Evolutionary conservation across 2,113 vertebrate genomes (phyloP).

Genomic region (Cepphus grylle): DNA sequence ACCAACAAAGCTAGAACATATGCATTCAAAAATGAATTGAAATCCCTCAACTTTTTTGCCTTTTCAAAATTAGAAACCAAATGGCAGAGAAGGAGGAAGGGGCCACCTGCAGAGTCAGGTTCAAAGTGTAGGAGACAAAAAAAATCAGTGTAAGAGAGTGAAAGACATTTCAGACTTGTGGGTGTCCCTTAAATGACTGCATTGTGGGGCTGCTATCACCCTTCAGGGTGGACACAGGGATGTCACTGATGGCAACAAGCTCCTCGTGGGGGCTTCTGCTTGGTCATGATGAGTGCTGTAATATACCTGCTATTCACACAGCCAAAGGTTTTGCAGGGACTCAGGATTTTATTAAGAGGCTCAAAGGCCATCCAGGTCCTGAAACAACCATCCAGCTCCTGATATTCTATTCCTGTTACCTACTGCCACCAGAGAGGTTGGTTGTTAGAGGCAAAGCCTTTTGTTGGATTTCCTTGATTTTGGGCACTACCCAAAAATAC

Average conservation of each 20-base stretch:
- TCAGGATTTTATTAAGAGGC: neutral
- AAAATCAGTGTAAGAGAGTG: neutral
- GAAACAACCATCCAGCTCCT: neutral
- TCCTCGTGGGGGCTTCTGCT: neutral
- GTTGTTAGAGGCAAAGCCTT: neutral
- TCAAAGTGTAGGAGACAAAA: neutral
- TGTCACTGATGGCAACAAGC: neutral
- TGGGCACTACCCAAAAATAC: neutral
- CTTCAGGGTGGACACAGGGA: neutral
- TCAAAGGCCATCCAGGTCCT: neutral
- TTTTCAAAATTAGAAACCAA: neutral
- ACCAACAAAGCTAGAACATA: neutral
- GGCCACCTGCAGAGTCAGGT: neutral
- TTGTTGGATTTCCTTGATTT: neutral
- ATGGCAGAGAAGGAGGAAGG: neutral
- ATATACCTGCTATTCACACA: neutral
- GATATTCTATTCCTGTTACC: neutral
- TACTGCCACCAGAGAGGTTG: neutral
- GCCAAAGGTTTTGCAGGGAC: neutral
- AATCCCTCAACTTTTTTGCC: neutral
- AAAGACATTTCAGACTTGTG: neutral
- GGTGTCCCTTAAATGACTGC: neutral
- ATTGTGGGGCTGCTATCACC: neutral
- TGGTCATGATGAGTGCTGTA: accelerated
- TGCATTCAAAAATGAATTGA: neutral